These are phyloP conservation scores for Heterocephalus glaber DNA, from an alignment of 2,113 vertebrate genomes.

Conservation along the genomic window DNA sequence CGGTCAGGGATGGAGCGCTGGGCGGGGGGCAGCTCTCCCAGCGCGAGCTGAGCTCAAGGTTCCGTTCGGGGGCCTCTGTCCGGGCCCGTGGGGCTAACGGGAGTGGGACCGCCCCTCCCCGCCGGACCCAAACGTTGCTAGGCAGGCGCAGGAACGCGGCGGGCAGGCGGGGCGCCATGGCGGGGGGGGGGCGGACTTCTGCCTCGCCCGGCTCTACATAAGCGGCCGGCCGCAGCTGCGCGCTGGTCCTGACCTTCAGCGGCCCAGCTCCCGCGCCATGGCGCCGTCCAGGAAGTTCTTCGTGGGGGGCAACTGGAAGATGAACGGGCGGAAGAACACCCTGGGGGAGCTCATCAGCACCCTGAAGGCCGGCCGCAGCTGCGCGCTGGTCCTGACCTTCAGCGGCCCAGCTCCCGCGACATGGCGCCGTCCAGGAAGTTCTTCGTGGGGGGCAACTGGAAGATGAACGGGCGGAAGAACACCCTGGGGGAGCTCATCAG, in stretches of 20 bases:
- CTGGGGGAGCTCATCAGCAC: slow-evolving; percentile 93
- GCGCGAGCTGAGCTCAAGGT: no score
- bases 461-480: slow-evolving; percentile 98
- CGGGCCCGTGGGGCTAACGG: no score
- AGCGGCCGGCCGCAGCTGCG: fast-evolving
- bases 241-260: slow-evolving; percentile 72
- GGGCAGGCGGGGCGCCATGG: no score
- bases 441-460: slow-evolving; percentile 99
- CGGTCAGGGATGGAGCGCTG: no score
- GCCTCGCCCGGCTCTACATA: no score
- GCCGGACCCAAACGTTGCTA: no score
- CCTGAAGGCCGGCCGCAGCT: slow-evolving; percentile 84
- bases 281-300: slow-evolving; percentile 94
- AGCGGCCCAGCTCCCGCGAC: fast-evolving
- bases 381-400: slow-evolving; percentile 71
- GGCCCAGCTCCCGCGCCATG: slow-evolving; percentile 78
- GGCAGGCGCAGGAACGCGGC: no score
- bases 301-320: slow-evolving; percentile 98
- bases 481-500: slow-evolving; percentile 93
- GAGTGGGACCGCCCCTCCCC: no score
- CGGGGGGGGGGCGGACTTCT: no score
- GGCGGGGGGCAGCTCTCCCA: no score
- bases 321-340: slow-evolving; percentile 97
- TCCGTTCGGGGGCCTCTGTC: no score
- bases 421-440: slow-evolving; percentile 94